A percentile compares a stretch with the other conserved stretches of the same genome.
phyloP scores from a whole-genome alignment of 2,888 invertebrate genomes.

The Drosophila testacea region DNA sequence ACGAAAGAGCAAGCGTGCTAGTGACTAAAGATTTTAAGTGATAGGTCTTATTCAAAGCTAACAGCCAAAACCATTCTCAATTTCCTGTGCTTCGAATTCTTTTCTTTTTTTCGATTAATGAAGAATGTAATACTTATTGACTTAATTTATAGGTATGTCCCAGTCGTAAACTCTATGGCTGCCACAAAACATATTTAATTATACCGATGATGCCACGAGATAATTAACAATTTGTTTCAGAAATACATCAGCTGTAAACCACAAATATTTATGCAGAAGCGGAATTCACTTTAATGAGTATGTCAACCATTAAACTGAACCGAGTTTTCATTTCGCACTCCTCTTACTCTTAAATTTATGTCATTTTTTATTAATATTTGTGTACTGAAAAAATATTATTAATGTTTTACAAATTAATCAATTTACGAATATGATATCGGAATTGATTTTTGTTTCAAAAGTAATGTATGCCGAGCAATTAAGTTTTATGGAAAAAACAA shows the following conservation, averaged over 20 bases:
- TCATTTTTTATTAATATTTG: not conserved
- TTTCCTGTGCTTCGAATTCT: too few relatives aligned
- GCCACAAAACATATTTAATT: slow-evolving; percentile 4
- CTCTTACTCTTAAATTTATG: not conserved
- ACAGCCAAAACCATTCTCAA: too few relatives aligned
- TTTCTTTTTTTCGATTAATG: too few relatives aligned
- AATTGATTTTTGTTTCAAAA: too few relatives aligned
- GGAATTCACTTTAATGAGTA: slow-evolving; percentile 24
- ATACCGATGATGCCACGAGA: slow-evolving; percentile 6
- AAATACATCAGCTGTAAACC: slow-evolving; percentile 26
- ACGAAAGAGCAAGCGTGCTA: too few relatives aligned
- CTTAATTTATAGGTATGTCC: not conserved
- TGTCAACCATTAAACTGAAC: slow-evolving; percentile 22
- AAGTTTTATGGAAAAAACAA: too few relatives aligned
- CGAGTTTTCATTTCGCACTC: not conserved
- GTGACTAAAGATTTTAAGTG: too few relatives aligned
- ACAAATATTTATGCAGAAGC: slow-evolving; percentile 27
- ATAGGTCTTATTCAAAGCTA: too few relatives aligned
- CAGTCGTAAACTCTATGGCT: not conserved
- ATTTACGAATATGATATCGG: not conserved
- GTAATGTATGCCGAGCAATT: too few relatives aligned
- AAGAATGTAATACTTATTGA: too few relatives aligned
- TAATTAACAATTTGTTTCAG: slow-evolving; percentile 29
- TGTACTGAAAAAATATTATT: not conserved
- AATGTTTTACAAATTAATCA: slow-evolving; percentile 1